Evolutionary conservation across 2,888 invertebrate species (phyloP).

Genomic region (Oeneis ivallda): DNA sequence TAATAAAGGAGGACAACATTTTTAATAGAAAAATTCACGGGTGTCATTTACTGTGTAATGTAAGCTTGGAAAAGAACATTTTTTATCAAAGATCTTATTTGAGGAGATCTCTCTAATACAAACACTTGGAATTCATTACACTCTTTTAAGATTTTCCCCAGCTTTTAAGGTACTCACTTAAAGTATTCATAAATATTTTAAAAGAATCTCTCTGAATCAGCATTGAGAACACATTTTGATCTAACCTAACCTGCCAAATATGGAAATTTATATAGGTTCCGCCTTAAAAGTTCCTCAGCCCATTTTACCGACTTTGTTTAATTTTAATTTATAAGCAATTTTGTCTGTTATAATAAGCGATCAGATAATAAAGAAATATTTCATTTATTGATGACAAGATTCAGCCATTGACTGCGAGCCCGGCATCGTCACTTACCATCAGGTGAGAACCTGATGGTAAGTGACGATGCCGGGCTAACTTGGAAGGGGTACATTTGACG

Average conservation of each 20-base stretch:
- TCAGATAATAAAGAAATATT: no score
- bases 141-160: conserved; percentile 16
- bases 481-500: no score
- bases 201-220: conserved; percentile 17
- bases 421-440: no score
- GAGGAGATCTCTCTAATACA: conserved; percentile 9
- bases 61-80: conserved; percentile 4
- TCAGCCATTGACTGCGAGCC: no score
- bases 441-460: no score
- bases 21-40: background rate
- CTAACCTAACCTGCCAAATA: conserved; percentile 7
- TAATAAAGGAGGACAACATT: background rate
- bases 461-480: no score
- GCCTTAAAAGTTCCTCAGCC: background rate
- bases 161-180: background rate
- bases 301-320: background rate
- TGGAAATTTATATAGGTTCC: conserved; percentile 2
- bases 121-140: conserved; percentile 14
- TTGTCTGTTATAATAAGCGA: no score
- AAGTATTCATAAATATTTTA: conserved; percentile 18
- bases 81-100: conserved; percentile 1
- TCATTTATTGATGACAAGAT: no score
- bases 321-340: background rate
- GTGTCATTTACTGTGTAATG: background rate
- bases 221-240: conserved; percentile 13